Base-by-base conservation (phyloP, 2,888 invertebrate species). In the Melanostoma mellinum region DNA sequence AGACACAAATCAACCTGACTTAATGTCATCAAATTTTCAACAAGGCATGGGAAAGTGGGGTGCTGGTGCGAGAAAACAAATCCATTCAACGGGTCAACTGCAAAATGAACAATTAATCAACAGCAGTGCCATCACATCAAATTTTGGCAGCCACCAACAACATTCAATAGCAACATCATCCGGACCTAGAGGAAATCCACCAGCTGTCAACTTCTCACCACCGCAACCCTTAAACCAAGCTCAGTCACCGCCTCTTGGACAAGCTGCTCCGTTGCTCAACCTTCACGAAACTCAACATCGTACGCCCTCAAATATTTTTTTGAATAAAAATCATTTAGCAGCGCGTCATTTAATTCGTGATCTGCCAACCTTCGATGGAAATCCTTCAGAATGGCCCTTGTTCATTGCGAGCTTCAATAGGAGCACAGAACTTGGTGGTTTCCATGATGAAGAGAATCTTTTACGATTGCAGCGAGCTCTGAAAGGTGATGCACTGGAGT, bases 381-480 rank as follows among this genome's bases (percentile, higher is more conserved):
- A 67, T 33, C 53, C 67, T 6, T 53, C 55, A 20, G 55, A 68
- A 30, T 68, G 68, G 68, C 52, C 68, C 2, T 44, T 68, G 0
- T 55, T 55, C 9, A 68, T 68, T 4, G 44, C 68, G 30, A 55
- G 55, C 35, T 55, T 30, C n/a, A 35, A 68, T 60, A 42, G 60
- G 10, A 60, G 60, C 3, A 60, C 60, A 3, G 20, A 60, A 20
- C 8, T 60, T 5, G 44, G 60, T 33, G 44, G 60, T 8, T 60
- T 60, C 46, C 44, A 35, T n/a, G 9, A 60, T 4, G 35, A 60
- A 8, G 44, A 60, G 1, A 60, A 46, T 3, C 60, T 44, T 35
- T 2, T 60, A 35, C 5, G 61, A 2, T 36, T 61, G 20, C 44
- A 61, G 2, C 44, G 5, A 46, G 60, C 60, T 1, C 30, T 68